Percentiles rank a stretch among this genome's conserved stretches.
These are phyloP conservation scores for Hyles euphorbiae DNA, from an alignment of 1,140 invertebrate genomes.

Conservation along the genomic window DNA sequence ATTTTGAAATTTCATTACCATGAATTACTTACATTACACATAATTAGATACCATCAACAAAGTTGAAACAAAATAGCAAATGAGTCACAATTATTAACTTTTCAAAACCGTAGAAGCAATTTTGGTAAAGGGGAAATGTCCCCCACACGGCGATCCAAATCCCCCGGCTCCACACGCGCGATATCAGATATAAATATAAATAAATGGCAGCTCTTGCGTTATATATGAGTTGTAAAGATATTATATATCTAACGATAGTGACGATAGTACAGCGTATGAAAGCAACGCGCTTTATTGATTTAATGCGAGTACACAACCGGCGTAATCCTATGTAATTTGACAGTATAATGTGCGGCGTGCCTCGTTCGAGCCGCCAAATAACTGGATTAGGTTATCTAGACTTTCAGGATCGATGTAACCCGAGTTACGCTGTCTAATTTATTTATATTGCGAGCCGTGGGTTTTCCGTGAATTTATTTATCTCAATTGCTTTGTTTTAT, in stretches of 20 bases:
- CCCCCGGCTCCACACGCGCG: slow-evolving; percentile 7
- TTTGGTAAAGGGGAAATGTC: no score
- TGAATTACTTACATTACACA: no score
- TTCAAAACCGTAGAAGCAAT: no score
- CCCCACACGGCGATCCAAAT: no score
- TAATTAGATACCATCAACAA: no score
- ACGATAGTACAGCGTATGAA: slow-evolving; percentile 18
- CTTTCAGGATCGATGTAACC: neutral
- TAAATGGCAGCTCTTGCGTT: slow-evolving; percentile 45
- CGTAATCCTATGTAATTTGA: slow-evolving; percentile 20
- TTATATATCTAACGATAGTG: slow-evolving; percentile 27
- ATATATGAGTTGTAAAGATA: slow-evolving; percentile 40
- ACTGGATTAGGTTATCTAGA: slow-evolving; percentile 7
- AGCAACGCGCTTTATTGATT: slow-evolving; percentile 33
- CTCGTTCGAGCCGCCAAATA: neutral
- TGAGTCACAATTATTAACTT: no score
- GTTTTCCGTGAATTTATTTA: no score
- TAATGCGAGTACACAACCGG: slow-evolving; percentile 21
- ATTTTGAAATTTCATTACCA: no score
- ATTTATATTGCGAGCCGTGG: no score
- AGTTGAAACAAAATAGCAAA: no score
- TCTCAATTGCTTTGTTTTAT: no score
- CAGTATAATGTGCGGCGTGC: slow-evolving; percentile 12
- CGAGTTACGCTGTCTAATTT: no score
- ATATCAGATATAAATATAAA: slow-evolving; percentile 56